These are phyloP conservation scores for Spodoptera frugiperda DNA, from an alignment of 1,140 invertebrate species.

Conservation along the genomic window DNA sequence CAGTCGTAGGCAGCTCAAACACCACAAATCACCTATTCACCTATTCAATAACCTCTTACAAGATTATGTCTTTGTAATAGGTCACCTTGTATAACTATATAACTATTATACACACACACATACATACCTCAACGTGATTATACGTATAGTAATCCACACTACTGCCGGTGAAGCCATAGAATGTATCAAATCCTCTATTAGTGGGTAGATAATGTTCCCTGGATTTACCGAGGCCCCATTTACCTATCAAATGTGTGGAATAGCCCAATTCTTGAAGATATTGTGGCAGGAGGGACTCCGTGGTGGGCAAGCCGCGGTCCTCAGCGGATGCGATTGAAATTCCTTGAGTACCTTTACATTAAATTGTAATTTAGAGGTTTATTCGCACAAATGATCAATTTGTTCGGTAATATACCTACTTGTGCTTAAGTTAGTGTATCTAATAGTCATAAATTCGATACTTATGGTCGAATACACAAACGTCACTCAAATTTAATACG, in stretches of 20 bases:
- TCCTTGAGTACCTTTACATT: slow-evolving; percentile 90
- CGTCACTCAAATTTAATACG: no score
- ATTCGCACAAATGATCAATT: no score
- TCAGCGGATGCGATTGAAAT: slow-evolving; percentile 90
- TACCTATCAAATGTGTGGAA: slow-evolving; percentile 92
- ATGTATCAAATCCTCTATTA: slow-evolving; percentile 92
- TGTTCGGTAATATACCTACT: no score
- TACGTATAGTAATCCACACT: slow-evolving; percentile 93
- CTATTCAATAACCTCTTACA: no score
- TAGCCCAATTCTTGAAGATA: slow-evolving; percentile 91
- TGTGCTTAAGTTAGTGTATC: no score
- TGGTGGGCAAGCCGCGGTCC: slow-evolving; percentile 90
- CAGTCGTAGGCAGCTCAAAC: no score
- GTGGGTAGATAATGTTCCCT: slow-evolving; percentile 90
- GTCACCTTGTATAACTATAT: background rate
- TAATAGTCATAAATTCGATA: no score
- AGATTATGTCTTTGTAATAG: no score
- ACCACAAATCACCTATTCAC: no score
- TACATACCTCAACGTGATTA: slow-evolving; percentile 82
- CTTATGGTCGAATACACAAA: no score
- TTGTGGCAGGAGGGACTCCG: slow-evolving; percentile 90
- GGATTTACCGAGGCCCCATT: slow-evolving; percentile 94
- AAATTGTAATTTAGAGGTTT: background rate
- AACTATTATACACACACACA: background rate
- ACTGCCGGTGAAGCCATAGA: slow-evolving; percentile 93